phyloP scores from a whole-genome alignment of 2,797 vertebrate genomes.

The Australoheros facetus region DNA sequence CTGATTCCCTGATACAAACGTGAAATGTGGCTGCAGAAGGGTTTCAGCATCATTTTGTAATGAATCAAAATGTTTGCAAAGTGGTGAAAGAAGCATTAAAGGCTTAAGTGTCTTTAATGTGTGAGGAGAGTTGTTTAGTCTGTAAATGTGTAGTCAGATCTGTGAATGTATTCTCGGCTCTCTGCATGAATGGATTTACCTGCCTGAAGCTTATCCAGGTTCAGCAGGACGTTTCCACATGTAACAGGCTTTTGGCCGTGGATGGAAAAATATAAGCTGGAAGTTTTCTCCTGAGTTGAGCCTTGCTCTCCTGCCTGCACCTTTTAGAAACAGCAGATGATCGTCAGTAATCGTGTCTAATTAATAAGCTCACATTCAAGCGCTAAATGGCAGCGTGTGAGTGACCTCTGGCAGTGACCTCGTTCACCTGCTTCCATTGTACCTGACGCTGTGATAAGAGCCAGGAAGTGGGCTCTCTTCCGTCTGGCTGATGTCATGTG shows the following conservation, averaged over 20 bases:
- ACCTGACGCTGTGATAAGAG: slow-evolving; percentile 21
- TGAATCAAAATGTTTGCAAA: neutral
- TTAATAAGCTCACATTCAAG: neutral
- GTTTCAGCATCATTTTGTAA: neutral
- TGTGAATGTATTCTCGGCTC: neutral
- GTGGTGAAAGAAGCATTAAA: neutral
- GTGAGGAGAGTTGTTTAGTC: neutral
- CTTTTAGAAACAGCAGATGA: neutral
- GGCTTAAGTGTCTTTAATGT: neutral
- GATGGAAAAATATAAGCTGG: neutral
- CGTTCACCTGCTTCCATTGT: neutral
- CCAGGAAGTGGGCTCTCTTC: slow-evolving; percentile 32
- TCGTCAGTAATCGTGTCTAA: neutral
- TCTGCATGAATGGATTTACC: neutral
- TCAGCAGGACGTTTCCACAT: neutral
- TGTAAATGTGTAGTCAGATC: neutral
- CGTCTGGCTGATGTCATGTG: neutral
- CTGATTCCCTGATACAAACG: neutral
- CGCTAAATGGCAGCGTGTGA: neutral
- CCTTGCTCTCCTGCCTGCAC: neutral
- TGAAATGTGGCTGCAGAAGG: neutral
- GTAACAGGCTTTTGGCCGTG: neutral
- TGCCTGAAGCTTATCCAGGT: neutral
- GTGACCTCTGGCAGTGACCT: neutral
- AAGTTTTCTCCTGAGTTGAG: neutral